phyloP scores from a whole-genome alignment of 2,888 invertebrate species.

The Onthophagus sagittarius region DNA sequence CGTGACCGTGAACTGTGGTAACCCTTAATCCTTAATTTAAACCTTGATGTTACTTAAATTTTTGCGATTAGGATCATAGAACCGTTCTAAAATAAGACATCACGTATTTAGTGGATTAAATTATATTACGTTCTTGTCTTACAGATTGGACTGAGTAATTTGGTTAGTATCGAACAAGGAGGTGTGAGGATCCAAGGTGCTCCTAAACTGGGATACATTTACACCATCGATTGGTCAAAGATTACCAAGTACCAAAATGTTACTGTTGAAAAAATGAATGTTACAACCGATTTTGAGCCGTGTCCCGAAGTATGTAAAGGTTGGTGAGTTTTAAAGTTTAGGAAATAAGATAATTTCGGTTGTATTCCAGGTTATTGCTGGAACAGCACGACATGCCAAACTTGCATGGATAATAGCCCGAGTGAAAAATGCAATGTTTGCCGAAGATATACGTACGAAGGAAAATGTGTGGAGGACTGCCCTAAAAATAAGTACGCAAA shows the following conservation, averaged over 20 bases:
- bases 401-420: conserved; percentile 46
- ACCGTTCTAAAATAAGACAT: too few relatives aligned
- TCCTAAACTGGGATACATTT: conserved; percentile 70
- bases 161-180: conserved; percentile 75
- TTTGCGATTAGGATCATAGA: too few relatives aligned
- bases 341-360: neutral
- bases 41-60: too few relatives aligned
- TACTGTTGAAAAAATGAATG: neutral
- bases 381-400: conserved; percentile 52
- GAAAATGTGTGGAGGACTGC: conserved; percentile 53
- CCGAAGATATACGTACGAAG: conserved; percentile 48
- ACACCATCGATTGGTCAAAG: conserved; percentile 65
- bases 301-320: conserved; percentile 18
- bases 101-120: neutral
- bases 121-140: conserved; percentile 27
- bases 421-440: conserved; percentile 52
- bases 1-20: neutral
- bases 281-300: conserved; percentile 9
- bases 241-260: conserved; percentile 38
- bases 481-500: conserved; percentile 61
- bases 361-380: conserved; percentile 47
- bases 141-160: conserved; percentile 69
- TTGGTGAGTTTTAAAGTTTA: too few relatives aligned
- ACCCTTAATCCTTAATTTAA: neutral
- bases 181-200: conserved; percentile 76